Evolutionary conservation across 2,888 invertebrate genomes (phyloP).

Genomic region (Acleris literana): DNA sequence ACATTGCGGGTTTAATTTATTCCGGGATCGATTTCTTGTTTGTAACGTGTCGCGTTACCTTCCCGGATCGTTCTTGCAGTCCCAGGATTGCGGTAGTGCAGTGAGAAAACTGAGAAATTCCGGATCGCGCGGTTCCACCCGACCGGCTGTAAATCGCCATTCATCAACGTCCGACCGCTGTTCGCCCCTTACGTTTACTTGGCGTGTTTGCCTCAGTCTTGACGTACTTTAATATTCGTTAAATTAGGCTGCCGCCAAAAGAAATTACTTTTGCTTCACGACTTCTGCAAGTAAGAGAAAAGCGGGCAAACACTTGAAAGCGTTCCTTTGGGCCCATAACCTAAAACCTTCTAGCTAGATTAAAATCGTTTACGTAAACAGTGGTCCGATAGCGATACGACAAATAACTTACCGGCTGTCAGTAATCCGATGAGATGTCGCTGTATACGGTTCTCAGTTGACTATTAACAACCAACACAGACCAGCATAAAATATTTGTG

Average conservation of each 20-base stretch:
- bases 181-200: conserved; percentile 47
- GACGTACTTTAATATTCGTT: conserved; percentile 55
- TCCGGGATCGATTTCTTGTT: conserved; percentile 30
- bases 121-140: conserved; percentile 33
- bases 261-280: conserved; percentile 28
- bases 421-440: conserved; percentile 19
- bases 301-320: not conserved
- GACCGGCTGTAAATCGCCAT: conserved; percentile 45
- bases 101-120: conserved; percentile 1
- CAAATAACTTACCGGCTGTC: conserved; percentile 7
- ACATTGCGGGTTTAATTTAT: conserved; percentile 32
- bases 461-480: conserved; percentile 6
- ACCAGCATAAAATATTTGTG: conserved; percentile 25
- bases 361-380: not conserved
- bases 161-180: conserved; percentile 62
- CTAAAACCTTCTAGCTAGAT: not conserved
- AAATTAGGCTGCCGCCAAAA: conserved; percentile 46
- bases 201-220: conserved; percentile 47
- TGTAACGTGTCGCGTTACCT: conserved; percentile 27
- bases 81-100: not conserved
- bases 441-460: conserved; percentile 14
- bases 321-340: no score
- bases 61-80: conserved; percentile 3
- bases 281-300: conserved; percentile 14
- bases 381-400: conserved; percentile 7